These are phyloP conservation scores for Stenotaenia linearis DNA, from an alignment of 2,888 invertebrate genomes.

Conservation along the genomic window DNA sequence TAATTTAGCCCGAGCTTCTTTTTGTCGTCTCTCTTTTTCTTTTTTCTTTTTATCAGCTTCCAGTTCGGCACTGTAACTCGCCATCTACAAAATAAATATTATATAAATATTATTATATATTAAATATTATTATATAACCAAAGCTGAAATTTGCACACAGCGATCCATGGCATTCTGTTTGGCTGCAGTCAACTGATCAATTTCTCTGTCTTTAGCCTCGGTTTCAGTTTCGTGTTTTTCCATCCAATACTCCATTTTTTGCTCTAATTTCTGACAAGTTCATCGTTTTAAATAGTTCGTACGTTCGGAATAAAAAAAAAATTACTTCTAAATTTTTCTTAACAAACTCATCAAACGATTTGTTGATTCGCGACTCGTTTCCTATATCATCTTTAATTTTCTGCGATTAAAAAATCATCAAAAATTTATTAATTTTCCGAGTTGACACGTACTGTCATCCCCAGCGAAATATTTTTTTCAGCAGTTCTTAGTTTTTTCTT, in stretches of 20 bases:
- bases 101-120: background rate
- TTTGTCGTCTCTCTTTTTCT: background rate
- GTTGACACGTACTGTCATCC: background rate
- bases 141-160: background rate
- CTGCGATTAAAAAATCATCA: background rate
- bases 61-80: background rate
- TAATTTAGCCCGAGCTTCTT: background rate
- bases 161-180: background rate
- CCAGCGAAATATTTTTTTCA: background rate
- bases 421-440: background rate
- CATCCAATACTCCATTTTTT: slow-evolving; percentile 28
- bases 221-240: background rate
- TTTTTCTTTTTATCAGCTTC: background rate
- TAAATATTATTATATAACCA: background rate
- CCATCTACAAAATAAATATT: background rate
- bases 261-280: background rate
- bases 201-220: background rate
- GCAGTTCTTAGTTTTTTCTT: background rate
- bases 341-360: background rate
- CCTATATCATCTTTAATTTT: background rate
- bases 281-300: background rate
- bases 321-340: background rate
- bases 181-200: background rate
- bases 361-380: background rate
- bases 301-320: background rate